phyloP scores from a whole-genome alignment of 2,888 invertebrate genomes.

The Trachelus troglodyta region DNA sequence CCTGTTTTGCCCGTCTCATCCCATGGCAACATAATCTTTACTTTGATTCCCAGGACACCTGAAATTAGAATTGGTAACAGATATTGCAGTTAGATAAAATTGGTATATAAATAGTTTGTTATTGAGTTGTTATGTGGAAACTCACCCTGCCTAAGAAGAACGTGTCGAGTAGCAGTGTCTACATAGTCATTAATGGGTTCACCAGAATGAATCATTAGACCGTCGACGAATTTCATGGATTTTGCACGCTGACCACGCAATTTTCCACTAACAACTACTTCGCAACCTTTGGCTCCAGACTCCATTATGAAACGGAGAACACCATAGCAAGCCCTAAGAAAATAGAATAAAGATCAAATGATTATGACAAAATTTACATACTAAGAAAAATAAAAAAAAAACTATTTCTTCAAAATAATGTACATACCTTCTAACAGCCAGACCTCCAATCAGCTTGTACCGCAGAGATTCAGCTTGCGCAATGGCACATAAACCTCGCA shows the following conservation, averaged over 20 bases:
- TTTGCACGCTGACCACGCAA: constrained; percentile 97
- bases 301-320: constrained; percentile 98
- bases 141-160: constrained; percentile 92
- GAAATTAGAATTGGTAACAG: not conserved
- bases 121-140: constrained; percentile 34
- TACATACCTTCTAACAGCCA: constrained; percentile 73
- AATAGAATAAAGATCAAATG: not conserved
- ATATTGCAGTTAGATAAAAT: constrained; percentile 72
- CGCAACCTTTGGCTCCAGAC: constrained; percentile 92
- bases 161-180: constrained; percentile 97
- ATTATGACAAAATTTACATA: not conserved
- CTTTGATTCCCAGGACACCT: constrained; percentile 72
- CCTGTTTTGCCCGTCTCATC: constrained; percentile 96
- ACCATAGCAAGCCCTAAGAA: constrained; percentile 88
- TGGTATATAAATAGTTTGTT: constrained; percentile 95
- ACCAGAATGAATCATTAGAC: constrained; percentile 98
- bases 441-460: constrained; percentile 95
- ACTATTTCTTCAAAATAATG: not conserved
- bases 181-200: constrained; percentile 99
- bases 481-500: constrained; percentile 95
- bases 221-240: constrained; percentile 99
- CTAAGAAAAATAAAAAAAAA: not conserved
- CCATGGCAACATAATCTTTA: constrained; percentile 98
- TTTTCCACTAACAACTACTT: constrained; percentile 97
- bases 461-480: constrained; percentile 97